Evolutionary conservation across 2,113 vertebrate genomes (phyloP), one percentile per base, ranked within the genome.

Genomic region (Aviceda subcristata): DNA sequence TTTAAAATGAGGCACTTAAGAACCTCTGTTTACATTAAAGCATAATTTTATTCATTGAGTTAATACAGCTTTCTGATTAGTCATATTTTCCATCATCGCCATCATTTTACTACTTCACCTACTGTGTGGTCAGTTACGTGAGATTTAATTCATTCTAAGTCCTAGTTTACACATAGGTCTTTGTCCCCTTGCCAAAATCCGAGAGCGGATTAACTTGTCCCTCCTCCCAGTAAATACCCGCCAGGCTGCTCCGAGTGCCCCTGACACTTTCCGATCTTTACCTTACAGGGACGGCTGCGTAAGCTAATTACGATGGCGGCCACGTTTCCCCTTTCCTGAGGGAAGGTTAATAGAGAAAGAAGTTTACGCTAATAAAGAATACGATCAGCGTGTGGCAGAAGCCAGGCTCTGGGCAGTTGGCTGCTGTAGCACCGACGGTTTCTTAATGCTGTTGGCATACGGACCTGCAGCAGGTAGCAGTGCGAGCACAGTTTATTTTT

Each of bases 341-440:
- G 95, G 95, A 94, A 95, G 94, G 80, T 91, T 90, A 94, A 94
- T n/a, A 75, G 86, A 80, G 60, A 94, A 91, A 81, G 73, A 91
- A 78, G 66, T 86, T 87, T 72, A 91, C 3, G 3, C 73, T 96
- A 89, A 86, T 78, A 60, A 77, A 86, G 86, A 84, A 64, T 36
- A 68, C 0, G 5, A 85, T 45, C 68, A 34, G 36, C 7, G 1
- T n/a, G 69, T 79, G 86, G 95, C 88, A 89, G 68, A 86, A 95
- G 82, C 60, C 76, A 53, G 64, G 62, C 79, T 72, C 75, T 4
- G 23, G 85, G 75, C 83, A 83, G 57, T 36, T 79, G 86, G 63
- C 75, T 77, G 59, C 50, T 69, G 59, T 27, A 77, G 68, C 86
- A 36, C 68, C 3, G 62, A 68, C 19, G 22, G 43, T 79, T 74